These are phyloP conservation scores for Epinotia nisella DNA, from an alignment of 2,888 invertebrate genomes.

Conservation along the genomic window DNA sequence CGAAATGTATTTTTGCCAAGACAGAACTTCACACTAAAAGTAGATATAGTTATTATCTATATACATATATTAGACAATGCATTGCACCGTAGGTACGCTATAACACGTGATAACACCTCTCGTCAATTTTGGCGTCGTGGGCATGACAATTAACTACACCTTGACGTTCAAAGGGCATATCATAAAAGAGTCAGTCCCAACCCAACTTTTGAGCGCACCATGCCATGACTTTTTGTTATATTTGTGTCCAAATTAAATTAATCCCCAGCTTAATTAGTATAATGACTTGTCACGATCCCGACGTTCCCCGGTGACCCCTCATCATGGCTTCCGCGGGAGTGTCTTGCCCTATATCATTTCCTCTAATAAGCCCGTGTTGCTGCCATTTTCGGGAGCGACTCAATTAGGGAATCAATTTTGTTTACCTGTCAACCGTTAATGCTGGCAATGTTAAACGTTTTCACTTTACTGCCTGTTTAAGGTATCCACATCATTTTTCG, in stretches of 20 bases:
- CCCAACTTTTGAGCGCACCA: background rate
- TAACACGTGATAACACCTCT: background rate
- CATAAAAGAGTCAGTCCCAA: background rate
- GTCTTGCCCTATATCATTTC: slow-evolving; percentile 59
- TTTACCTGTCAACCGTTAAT: slow-evolving; percentile 50
- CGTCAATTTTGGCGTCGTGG: background rate
- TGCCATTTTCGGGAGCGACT: slow-evolving; percentile 48
- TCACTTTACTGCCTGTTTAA: slow-evolving; percentile 5
- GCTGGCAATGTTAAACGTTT: slow-evolving; percentile 27
- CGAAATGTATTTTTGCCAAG: background rate
- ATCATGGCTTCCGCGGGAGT: slow-evolving; percentile 56
- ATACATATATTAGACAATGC: background rate
- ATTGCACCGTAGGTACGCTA: background rate
- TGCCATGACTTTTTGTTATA: background rate
- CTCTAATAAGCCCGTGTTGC: slow-evolving; percentile 58
- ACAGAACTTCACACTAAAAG: background rate
- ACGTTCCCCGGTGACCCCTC: slow-evolving; percentile 55
- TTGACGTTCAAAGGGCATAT: background rate
- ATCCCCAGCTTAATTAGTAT: slow-evolving; percentile 62
- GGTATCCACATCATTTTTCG: background rate
- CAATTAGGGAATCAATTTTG: slow-evolving; percentile 53
- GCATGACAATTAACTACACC: background rate
- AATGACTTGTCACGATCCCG: slow-evolving; percentile 59
- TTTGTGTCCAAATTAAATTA: slow-evolving; percentile 52
- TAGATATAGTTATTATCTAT: too few species aligned